These are phyloP conservation scores for Erynnis tages DNA, from an alignment of 2,888 invertebrate genomes.

Conservation along the genomic window DNA sequence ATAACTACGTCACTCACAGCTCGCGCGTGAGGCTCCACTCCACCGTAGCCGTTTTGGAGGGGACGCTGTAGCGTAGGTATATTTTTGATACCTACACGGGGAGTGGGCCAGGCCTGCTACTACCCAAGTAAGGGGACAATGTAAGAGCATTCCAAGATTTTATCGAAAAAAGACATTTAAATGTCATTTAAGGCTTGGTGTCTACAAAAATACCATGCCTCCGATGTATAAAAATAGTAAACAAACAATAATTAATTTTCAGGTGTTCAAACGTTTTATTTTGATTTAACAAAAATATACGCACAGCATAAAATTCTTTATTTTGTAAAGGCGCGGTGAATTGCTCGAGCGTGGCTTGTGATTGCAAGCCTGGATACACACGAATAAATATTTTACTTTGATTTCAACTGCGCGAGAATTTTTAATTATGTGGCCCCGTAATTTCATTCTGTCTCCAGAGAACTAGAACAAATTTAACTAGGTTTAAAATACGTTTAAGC, in stretches of 20 bases:
- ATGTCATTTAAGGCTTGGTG: no score
- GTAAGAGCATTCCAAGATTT: no score
- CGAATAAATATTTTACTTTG: conserved; percentile 13
- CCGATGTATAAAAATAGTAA: neutral
- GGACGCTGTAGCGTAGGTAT: no score
- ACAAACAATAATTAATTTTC: neutral
- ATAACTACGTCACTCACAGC: no score
- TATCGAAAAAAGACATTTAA: no score
- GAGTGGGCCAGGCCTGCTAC: no score
- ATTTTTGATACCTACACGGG: no score
- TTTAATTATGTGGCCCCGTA: conserved; percentile 6
- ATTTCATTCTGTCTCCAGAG: conserved; percentile 1
- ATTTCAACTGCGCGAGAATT: conserved; percentile 5
- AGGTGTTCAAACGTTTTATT: conserved; percentile 1
- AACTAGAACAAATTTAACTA: neutral
- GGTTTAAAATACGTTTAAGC: no score
- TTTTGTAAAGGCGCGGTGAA: conserved; percentile 3
- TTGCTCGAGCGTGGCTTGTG: conserved; percentile 6
- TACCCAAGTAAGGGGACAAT: no score
- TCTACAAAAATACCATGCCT: no score
- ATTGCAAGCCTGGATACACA: conserved; percentile 11
- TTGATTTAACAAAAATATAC: neutral
- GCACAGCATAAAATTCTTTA: conserved; percentile 3
- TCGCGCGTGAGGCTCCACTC: no score
- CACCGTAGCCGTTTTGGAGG: no score